Evolutionary conservation across 1,140 invertebrate species (phyloP), one percentile per base, ranked within the genome.

Genomic region (Holotrichia oblita): DNA sequence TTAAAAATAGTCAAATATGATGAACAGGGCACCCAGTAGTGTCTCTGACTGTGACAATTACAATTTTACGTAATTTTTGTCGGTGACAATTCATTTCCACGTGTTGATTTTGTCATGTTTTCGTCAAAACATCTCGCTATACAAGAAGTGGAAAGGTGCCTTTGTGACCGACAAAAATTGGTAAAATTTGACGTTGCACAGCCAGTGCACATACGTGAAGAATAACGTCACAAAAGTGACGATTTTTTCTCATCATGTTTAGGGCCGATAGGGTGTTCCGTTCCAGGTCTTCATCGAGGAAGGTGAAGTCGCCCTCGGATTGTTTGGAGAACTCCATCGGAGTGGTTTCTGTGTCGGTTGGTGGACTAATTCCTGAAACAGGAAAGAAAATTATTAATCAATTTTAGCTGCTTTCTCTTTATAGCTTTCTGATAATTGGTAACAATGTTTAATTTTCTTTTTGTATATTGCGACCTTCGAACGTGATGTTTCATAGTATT

Each of bases 161-260:
- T 12, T 48, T 48, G 61, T 64, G 24, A 64, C 61, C 7, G 61
- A 64, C 61, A 64, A 64, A 74, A 78, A 42, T 78, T 42, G 72
- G 81, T 84, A 83, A 83, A 85, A 85, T 82, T 42, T 78, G 75
- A 80, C 74, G 81, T 83, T 80, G 79, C 83, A 85, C 84, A 85
- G 84, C 79, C 84, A 86, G 85, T 80, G 81, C 83, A 89, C 90
- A 90, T 85, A 94, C 93, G 85, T 94, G 91, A 81, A 96, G 89
- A 82, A 93, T 90, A 77, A 94, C 93, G 87, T 96, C 94, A 88
- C 93, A 96, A 87, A 95, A 94, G 82, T 94, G 92, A 76, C 90
- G 90, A 83, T 93, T 93, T 86, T 93, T 93, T 74, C 93, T 88
- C 89, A 96, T 91, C 87, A 90, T 93, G 87, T 94, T 93, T 48